Evolutionary conservation across 2,888 invertebrate genomes (phyloP).

Genomic region (Drosophila monieri): DNA sequence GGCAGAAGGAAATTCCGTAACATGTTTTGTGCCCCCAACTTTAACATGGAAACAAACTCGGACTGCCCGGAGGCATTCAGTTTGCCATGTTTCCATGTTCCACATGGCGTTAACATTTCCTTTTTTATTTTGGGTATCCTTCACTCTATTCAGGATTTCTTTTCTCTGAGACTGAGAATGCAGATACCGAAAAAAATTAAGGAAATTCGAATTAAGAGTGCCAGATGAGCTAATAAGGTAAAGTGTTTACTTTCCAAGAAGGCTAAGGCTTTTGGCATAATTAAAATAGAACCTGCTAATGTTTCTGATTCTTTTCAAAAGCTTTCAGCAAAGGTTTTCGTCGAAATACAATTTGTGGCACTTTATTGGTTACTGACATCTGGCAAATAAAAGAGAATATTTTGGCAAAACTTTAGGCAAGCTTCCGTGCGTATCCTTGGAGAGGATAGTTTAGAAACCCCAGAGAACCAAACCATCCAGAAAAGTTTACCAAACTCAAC

Average conservation of each 20-base stretch:
- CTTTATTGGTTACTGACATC: not conserved
- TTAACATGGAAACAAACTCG: slow-evolving; percentile 15
- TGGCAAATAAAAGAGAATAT: slow-evolving; percentile 2
- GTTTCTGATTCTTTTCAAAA: not conserved
- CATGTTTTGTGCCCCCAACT: slow-evolving; percentile 6
- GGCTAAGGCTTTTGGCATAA: slow-evolving; percentile 50
- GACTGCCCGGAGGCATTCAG: slow-evolving; percentile 15
- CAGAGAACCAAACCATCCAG: not conserved
- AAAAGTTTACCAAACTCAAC: slow-evolving; percentile 1
- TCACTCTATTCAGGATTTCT: not conserved
- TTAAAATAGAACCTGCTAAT: slow-evolving; percentile 45
- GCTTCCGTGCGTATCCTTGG: not conserved
- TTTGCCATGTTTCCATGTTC: slow-evolving; percentile 11
- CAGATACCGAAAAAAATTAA: slow-evolving; percentile 3
- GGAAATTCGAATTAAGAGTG: slow-evolving; percentile 18
- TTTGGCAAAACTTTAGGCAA: not conserved
- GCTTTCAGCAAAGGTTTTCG: not conserved
- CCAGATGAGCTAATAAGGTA: slow-evolving; percentile 8
- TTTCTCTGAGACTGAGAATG: not conserved
- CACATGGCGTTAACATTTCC: slow-evolving; percentile 3
- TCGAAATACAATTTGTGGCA: not conserved
- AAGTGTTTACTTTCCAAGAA: not conserved
- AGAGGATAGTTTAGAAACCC: not conserved
- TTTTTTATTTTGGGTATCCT: not conserved
- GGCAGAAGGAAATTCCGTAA: slow-evolving; percentile 1